Evolutionary conservation across 2,797 vertebrate genomes (phyloP), one percentile per base, ranked within the genome.

Genomic region (Hemibagrus guttatus): DNA sequence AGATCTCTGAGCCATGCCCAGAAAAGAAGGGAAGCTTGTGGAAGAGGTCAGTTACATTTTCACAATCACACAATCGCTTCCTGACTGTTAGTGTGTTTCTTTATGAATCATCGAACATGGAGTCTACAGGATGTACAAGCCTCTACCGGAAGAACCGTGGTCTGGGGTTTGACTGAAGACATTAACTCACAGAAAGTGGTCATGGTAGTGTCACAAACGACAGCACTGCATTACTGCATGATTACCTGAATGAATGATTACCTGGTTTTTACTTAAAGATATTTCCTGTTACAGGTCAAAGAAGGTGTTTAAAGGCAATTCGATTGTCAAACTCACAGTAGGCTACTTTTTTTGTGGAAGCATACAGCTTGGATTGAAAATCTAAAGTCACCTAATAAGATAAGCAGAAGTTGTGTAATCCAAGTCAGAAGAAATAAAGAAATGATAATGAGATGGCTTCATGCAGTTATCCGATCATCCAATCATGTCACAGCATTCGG

Each of bases 21-120:
- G 56, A 35, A 54, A 58, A 19, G 14, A 71, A n/a, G 75, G 66
- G 66, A 85, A 56, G 64, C 46, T 83, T 64, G 80, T 84, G 86
- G 83, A 86, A 82, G 83, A 88, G 78, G 79, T 46, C 28, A 69
- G 68, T 71, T 61, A 72, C 52, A 76, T 63, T 89, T 89, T 76
- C 85, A 84, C 83, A 88, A 84, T 76, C 52, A 21, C 74, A 80
- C 35, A 42, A 61, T 61, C 28, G 72, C 87, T 90, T 90, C 90
- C 90, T 88, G 69, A 42, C 39, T 31, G 79, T 85, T 88, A 61
- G 39, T 79, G 35, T 52, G n/a, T 81, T 66, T 85, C 59, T 83
- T 42, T 86, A 59, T 86, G 52, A 80, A 85, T 76, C 63, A 46
- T 28, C 66, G 80, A 59, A 81, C 42, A 11, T 31, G 4, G 28